A percentile compares a stretch with the other conserved stretches of the same genome.
Conservation (phyloP, 1,140 invertebrate species). For the Pachyrhynchus sulphureomaculatus region DNA sequence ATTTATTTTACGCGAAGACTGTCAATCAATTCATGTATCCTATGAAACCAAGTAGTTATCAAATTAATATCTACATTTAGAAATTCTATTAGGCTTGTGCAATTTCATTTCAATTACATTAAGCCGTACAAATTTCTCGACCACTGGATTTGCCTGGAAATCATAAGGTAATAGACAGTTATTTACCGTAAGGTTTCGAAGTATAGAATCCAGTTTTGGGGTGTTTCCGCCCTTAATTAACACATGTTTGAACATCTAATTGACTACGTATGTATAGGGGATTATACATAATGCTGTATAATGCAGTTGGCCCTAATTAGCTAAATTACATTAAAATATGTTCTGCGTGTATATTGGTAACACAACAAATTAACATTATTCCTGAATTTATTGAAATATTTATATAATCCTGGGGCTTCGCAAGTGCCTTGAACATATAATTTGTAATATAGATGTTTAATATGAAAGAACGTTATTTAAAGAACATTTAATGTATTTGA, state of each 20-base stretch:
- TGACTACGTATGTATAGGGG: constrained; percentile 7
- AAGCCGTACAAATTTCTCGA: constrained; percentile 13
- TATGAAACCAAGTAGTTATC: too few relatives aligned
- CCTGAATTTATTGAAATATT: neutral
- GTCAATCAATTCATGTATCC: too few relatives aligned
- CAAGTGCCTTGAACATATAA: neutral
- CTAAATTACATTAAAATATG: constrained; percentile 11
- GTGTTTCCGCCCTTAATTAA: constrained; percentile 19
- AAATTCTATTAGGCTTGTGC: constrained; percentile 13
- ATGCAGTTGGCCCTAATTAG: constrained; percentile 12
- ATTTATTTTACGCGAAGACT: too few relatives aligned
- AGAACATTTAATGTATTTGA: too few relatives aligned
- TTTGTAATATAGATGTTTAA: neutral
- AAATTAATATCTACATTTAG: neutral
- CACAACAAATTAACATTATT: neutral
- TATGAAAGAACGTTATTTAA: too few relatives aligned
- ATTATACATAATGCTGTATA: constrained; percentile 18
- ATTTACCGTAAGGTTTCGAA: constrained; percentile 20
- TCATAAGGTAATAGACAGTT: neutral
- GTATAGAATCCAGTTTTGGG: constrained; percentile 5
- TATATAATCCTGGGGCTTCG: neutral
- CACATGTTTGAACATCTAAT: constrained; percentile 22
- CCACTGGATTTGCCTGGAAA: neutral
- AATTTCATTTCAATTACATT: neutral
- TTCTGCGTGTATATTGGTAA: neutral